Base-by-base conservation (phyloP, 1,140 invertebrate species). In the Drosophila suzukii region DNA sequence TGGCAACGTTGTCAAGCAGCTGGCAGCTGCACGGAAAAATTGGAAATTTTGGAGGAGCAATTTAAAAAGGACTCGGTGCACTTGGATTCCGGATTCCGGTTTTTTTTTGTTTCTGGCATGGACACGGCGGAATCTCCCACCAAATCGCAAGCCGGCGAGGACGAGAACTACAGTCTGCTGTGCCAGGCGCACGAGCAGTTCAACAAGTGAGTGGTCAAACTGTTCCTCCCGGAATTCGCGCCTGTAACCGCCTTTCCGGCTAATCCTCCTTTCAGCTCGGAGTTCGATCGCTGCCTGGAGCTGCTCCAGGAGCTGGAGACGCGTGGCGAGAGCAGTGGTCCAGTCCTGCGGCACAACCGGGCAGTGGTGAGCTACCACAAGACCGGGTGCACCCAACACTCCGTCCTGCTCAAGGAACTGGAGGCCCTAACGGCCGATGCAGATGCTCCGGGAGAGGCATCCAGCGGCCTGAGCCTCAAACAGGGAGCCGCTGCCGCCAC, bases 271-370 rank as follows among this genome's bases (percentile, higher is more conserved):
- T 59, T 1, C 53, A 91, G 88, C 56, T 30, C 41, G n/a, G 83
- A 93, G 70, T 97, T 94, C 83, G 81, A 90, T 2, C 88, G 91
- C 11, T 95, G 95, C 78, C 80, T 95, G 43, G 93, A 93, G 60
- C 81, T 93, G 39, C 92, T 97, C 43, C 93, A 93, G 34, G 94
- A 95, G 83, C 85, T 97, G 17, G 94, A 94, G 57, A 78, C 91
- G 4, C 90, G 94, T 17, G 93, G 94, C 30, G 93, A 94, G 41
- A 93, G 94, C 2, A 94, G 93, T 39, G 96, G 97, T 90, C 92
- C 94, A 0, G 97, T 97, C 90, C 94, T 97, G 13, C 91, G 94
- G 0, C 95, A 96, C 74, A 97, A 97, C 85, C 95, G 95, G 89
- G 94, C 94, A 6, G 94, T 97, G 0, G 94, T 94, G 1, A 95